phyloP scores from a whole-genome alignment of 2,113 vertebrate species.

The Gallinago media region DNA sequence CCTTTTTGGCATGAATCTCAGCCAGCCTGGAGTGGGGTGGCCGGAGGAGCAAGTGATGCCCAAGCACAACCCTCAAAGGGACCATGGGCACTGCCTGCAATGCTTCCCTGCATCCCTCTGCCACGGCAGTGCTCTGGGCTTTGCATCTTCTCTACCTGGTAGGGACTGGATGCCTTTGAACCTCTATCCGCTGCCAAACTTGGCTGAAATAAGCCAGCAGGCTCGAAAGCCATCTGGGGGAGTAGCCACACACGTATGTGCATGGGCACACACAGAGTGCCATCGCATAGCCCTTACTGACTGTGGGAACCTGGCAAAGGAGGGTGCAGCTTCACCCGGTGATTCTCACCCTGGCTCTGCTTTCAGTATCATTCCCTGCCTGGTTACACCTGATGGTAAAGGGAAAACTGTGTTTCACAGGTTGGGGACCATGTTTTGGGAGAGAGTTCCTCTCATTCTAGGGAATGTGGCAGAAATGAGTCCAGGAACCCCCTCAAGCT shows the following conservation, averaged over 20 bases:
- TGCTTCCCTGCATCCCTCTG: neutral
- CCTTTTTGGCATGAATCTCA: neutral
- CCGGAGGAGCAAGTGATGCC: neutral
- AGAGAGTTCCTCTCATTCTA: neutral
- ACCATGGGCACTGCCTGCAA: neutral
- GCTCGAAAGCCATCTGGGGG: neutral
- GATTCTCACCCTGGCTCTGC: neutral
- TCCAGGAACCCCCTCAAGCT: neutral
- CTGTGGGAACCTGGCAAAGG: neutral
- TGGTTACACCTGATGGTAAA: neutral
- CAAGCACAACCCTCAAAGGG: neutral
- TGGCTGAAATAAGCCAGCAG: neutral
- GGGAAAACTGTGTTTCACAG: neutral
- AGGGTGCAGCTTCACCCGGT: neutral
- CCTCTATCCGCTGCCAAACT: neutral
- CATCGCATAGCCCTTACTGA: neutral
- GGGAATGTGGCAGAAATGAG: neutral
- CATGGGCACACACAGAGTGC: fast-evolving
- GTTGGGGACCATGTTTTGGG: neutral
- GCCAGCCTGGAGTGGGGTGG: neutral
- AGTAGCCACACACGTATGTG: neutral
- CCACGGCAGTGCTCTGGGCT: fast-evolving
- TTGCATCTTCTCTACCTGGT: neutral
- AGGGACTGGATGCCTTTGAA: neutral
- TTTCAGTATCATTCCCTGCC: neutral